Conservation (phyloP, 2,888 invertebrate species). For the Actias luna region DNA sequence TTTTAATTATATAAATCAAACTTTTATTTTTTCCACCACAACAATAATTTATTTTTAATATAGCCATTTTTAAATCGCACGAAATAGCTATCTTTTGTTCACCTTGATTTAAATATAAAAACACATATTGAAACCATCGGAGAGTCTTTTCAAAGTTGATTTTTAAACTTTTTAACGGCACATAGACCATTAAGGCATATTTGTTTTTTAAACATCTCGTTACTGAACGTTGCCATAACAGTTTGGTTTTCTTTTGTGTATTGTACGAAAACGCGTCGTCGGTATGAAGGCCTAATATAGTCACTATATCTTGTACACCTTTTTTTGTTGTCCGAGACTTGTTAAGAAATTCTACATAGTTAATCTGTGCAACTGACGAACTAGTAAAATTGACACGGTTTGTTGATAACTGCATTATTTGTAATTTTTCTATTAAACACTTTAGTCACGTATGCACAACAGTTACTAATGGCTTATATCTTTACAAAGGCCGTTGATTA, state of each 20-base stretch:
- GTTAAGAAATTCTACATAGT: conserved; percentile 66
- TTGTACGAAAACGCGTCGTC: conserved; percentile 48
- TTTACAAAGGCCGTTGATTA: conserved; percentile 51
- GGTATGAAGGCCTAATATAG: conserved; percentile 62
- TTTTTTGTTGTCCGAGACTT: conserved; percentile 56
- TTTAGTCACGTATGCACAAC: conserved; percentile 49
- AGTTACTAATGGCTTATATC: conserved; percentile 45
- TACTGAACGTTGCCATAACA: conserved; percentile 32
- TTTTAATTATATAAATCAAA: neutral
- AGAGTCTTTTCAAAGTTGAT: conserved; percentile 37
- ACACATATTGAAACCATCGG: conserved; percentile 46
- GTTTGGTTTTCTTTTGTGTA: conserved; percentile 33
- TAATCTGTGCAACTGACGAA: conserved; percentile 64
- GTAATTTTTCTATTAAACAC: conserved; percentile 20
- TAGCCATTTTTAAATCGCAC: conserved; percentile 51
- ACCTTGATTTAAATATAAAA: conserved; percentile 40
- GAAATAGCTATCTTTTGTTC: conserved; percentile 40
- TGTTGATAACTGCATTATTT: conserved; percentile 64
- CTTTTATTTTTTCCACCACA: neutral
- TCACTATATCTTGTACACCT: conserved; percentile 65
- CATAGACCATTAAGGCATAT: conserved; percentile 42
- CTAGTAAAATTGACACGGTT: conserved; percentile 68
- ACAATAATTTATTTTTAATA: conserved; percentile 33
- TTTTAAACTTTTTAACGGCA: conserved; percentile 38
- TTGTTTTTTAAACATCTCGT: conserved; percentile 25